Percentiles rank a stretch among this genome's conserved stretches.
These are phyloP conservation scores for Oxyura jamaicensis DNA, from an alignment of 2,113 vertebrate species.

Conservation along the genomic window DNA sequence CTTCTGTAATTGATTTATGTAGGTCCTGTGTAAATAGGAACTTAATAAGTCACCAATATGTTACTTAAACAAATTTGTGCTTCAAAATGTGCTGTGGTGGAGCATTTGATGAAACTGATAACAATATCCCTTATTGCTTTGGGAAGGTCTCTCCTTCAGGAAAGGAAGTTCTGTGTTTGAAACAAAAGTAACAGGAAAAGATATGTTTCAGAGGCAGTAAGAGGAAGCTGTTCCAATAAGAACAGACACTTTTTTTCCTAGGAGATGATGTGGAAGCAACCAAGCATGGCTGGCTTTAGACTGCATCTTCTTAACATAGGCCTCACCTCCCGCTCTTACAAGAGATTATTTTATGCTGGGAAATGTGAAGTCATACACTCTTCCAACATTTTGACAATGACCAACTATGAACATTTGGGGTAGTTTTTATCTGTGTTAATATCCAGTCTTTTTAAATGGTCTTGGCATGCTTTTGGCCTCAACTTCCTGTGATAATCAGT, in stretches of 20 bases:
- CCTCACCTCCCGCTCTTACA: not conserved
- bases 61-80: not conserved
- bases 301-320: not conserved
- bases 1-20: not conserved
- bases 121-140: not conserved
- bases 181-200: not conserved
- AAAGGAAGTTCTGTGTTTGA: not conserved
- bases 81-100: not conserved
- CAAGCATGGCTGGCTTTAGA: not conserved
- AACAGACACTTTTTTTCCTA: not conserved
- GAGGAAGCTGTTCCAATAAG: not conserved
- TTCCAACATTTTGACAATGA: not conserved
- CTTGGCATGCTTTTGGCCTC: not conserved
- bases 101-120: not conserved
- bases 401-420: not conserved
- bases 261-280: not conserved
- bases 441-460: not conserved
- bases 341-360: not conserved
- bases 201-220: rapidly evolving
- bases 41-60: not conserved
- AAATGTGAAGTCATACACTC: not conserved
- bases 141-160: not conserved
- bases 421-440: constrained; percentile 22
- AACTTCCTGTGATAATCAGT: constrained; percentile 30
- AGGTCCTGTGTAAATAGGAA: not conserved